Percentiles rank a stretch among this genome's conserved stretches.
phyloP scores from a whole-genome alignment of 2,888 invertebrate species.

The Apotomis betuletana region DNA sequence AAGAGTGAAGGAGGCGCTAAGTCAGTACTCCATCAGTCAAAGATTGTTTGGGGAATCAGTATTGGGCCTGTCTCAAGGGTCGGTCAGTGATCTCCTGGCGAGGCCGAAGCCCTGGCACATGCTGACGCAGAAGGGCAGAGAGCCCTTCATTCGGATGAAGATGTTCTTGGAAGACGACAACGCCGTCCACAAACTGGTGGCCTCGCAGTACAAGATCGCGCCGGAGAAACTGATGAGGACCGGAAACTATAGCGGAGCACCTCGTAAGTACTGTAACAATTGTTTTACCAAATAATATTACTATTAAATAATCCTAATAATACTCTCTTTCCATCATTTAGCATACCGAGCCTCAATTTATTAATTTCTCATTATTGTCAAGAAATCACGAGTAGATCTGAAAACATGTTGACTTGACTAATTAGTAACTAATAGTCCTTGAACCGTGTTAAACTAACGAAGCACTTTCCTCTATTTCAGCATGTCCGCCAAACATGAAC shows the following conservation, averaged over 20 bases:
- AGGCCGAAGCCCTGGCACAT: conserved; percentile 99
- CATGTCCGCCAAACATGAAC: conserved; percentile 86
- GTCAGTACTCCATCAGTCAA: conserved; percentile 98
- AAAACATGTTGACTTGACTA: too few relatives aligned
- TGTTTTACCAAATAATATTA: background rate
- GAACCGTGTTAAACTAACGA: background rate
- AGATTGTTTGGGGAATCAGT: conserved; percentile 99
- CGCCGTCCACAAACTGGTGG: conserved; percentile 96
- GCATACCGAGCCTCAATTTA: too few relatives aligned
- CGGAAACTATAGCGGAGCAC: conserved; percentile 93
- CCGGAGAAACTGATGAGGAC: conserved; percentile 99
- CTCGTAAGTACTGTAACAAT: conserved; percentile 84
- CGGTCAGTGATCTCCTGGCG: conserved; percentile 98
- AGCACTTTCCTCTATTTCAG: conserved; percentile 66
- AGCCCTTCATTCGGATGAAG: conserved; percentile 99
- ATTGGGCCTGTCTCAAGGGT: conserved; percentile 97
- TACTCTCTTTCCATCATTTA: too few relatives aligned
- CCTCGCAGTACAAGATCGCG: conserved; percentile 98
- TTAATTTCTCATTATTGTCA: too few relatives aligned
- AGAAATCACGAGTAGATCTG: too few relatives aligned
- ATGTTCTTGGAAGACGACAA: conserved; percentile 98
- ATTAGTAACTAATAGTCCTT: background rate
- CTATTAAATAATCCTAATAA: too few relatives aligned
- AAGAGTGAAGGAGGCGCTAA: conserved; percentile 96
- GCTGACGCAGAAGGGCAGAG: conserved; percentile 98